Evolutionary conservation across 1,140 invertebrate species (phyloP), one percentile per base, ranked within the genome.

Genomic region (Cheumatopsyche charites): DNA sequence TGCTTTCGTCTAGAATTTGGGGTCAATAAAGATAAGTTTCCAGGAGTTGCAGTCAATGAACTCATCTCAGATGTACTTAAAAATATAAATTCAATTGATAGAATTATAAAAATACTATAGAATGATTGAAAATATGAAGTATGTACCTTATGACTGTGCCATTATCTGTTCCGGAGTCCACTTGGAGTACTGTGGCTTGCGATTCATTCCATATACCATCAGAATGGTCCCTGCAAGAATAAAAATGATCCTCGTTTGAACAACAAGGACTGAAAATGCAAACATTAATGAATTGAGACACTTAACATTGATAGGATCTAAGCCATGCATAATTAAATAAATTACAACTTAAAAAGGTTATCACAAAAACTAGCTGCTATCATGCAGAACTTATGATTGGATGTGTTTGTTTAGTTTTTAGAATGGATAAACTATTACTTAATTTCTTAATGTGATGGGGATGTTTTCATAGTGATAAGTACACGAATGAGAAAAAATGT

Each of bases 121-220:
- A 21, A 41, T 7, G 36, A 17, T 36, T 41, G 15, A 41, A 6
- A 21, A 41, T 26, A 41, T 62, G 5, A 7, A 5, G 41, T 25
- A 55, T 62, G 49, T 77, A 85, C 83, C 83, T 85, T 69, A 87
- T 79, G 9, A 84, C 84, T 9, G 86, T 87, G 66, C 87, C 87
- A 79, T 87, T 88, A 72, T 88, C 87, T 41, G 87, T 87, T 26
- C 87, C 87, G 15, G 90, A 90, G 78, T 91, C 91, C 0, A 89
- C 88, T 79, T 92, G 92, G 25, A 94, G 82, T 13, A 94, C 91
- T 1, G 92, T 94, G 0, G 90, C 90, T 82, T 93, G 92, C 13
- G 92, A 94, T 83, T 94, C 92, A 81, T 94, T 94, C 92, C 92
- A 94, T 77, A 92, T 90, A 41, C 91, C 91, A 79, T 93, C 92